Evolutionary conservation across 2,113 vertebrate genomes (phyloP), one percentile per base, ranked within the genome.

Genomic region (Callocephalon fimbriatum): DNA sequence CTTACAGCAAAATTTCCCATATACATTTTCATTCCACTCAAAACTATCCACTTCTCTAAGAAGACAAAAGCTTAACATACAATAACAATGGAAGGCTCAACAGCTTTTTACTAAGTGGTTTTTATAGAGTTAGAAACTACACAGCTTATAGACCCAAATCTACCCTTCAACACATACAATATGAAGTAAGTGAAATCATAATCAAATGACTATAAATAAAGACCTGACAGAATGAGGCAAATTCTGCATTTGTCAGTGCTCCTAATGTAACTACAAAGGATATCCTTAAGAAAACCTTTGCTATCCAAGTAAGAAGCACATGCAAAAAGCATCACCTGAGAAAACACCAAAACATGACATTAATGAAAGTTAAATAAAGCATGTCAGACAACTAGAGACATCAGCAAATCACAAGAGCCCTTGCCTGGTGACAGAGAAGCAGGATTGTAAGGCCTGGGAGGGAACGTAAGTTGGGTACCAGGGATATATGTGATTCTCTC

Each of bases 401-500:
- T 18, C 50, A 53, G 9, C 40, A 70, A 48, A 65, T 3, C 26
- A 4, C 1, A 23, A 15, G 3, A 38, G 87, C 95, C 97, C 98
- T 98, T 97, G 99, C 99, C 99, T 99, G 99, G 99, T 97, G 99
- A 99, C 98, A 99, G 98, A 94, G 99, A 99, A 74, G 99, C 98
- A 95, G 99, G 99, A 97, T 99, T 99, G 98, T 99, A 99, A 90
- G 99, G 98, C 98, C 99, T 99, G 96, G 99, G 97, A 97, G 99
- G 99, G 98, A 99, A 99, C 47, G 99, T 98, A 88, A 99, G 98
- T 98, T 99, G 99, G 96, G 99, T 98, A 94, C 99, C 99, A 48
- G 99, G 98, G 98, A 99, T 99, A 92, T 99, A 99, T 7, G 99
- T 99, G 98, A 99, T 99, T 97, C 99, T 99, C 97, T 99, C 99